phyloP scores from a whole-genome alignment of 2,888 invertebrate genomes.

The Zelleria hepariella region DNA sequence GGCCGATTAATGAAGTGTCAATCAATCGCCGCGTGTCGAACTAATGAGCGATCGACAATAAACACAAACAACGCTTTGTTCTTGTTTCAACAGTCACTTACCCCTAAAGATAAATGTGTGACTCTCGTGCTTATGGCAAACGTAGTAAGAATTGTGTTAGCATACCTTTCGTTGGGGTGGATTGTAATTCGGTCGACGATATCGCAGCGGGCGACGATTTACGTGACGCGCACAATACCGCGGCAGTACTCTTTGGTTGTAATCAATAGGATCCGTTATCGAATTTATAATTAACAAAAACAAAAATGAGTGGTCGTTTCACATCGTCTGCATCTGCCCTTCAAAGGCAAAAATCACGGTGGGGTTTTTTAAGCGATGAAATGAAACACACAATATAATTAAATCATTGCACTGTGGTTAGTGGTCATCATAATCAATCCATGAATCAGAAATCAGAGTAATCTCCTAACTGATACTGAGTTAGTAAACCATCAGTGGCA shows the following conservation, averaged over 20 bases:
- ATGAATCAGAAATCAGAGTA: too few relatives aligned
- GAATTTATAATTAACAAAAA: not conserved
- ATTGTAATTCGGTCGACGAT: conserved; percentile 17
- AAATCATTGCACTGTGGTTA: too few relatives aligned
- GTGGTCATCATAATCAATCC: too few relatives aligned
- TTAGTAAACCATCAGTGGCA: too few relatives aligned
- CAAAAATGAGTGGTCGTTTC: not conserved
- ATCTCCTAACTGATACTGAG: too few relatives aligned
- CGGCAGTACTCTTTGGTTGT: not conserved
- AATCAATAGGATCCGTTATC: not conserved
- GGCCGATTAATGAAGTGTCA: conserved; percentile 16
- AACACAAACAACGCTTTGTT: conserved; percentile 20
- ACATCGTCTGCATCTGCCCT: not conserved
- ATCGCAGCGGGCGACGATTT: conserved; percentile 8
- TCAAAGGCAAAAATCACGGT: too few relatives aligned
- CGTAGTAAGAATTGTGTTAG: not conserved
- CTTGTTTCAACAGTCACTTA: conserved; percentile 15
- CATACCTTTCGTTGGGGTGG: not conserved
- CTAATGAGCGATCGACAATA: conserved; percentile 41
- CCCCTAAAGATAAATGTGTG: not conserved
- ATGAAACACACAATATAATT: too few relatives aligned
- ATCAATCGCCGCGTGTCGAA: conserved; percentile 40
- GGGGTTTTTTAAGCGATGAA: too few relatives aligned
- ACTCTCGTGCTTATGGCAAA: not conserved
- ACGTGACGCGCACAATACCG: not conserved